Conservation (phyloP, 2,113 vertebrate species). For the Coregonus clupeaformis region DNA sequence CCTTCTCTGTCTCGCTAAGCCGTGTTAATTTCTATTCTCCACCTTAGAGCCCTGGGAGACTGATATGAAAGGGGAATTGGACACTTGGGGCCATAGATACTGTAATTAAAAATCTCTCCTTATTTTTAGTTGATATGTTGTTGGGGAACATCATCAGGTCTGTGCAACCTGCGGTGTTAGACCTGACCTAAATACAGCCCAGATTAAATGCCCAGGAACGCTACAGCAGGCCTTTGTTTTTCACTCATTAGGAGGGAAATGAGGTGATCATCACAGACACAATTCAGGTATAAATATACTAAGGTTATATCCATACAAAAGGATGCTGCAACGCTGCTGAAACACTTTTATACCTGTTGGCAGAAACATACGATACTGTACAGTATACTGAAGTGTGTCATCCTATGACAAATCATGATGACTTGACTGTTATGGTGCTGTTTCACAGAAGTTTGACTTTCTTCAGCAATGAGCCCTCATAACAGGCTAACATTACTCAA, state of each 20-base stretch:
- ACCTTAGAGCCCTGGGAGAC: slow-evolving; percentile 67
- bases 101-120: slow-evolving; percentile 75
- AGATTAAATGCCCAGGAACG: slow-evolving; percentile 68
- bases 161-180: slow-evolving; percentile 70
- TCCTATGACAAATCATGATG: too few species aligned
- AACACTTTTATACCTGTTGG: too few species aligned
- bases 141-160: slow-evolving; percentile 65
- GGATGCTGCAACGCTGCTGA: slow-evolving; percentile 48
- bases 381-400: too few species aligned
- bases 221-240: slow-evolving; percentile 73
- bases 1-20: slow-evolving; percentile 31
- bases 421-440: too few species aligned
- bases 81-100: slow-evolving; percentile 75
- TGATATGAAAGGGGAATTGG: slow-evolving; percentile 81
- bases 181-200: slow-evolving; percentile 78
- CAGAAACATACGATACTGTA: too few species aligned
- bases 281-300: slow-evolving; percentile 56
- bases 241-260: slow-evolving; percentile 73
- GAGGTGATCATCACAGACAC: slow-evolving; percentile 55
- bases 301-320: slow-evolving; percentile 65
- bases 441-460: too few species aligned
- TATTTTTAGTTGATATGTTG: slow-evolving; percentile 68
- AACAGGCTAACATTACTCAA: too few species aligned
- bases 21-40: slow-evolving; percentile 58
- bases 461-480: too few species aligned